Conservation (phyloP, 2,888 invertebrate genomes). For the Lottia scabra region DNA sequence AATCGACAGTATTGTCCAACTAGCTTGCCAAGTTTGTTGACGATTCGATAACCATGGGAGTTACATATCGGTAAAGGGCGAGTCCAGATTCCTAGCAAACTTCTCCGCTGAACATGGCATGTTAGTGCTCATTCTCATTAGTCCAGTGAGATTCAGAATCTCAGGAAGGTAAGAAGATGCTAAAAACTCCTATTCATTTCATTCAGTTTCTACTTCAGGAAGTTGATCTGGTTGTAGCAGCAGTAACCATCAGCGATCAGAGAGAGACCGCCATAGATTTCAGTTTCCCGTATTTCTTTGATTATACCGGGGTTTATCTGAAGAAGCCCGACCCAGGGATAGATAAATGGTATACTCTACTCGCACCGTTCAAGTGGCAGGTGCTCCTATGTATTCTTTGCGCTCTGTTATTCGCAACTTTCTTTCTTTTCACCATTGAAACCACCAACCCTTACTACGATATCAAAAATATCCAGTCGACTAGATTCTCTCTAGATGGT, state of each 20-base stretch:
- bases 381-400: constrained; percentile 6
- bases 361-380: constrained; percentile 5
- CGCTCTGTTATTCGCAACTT: constrained; percentile 5
- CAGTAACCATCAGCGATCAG: not conserved
- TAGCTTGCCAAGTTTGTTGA: no score
- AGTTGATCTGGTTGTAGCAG: not conserved
- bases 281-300: not conserved
- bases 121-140: no score
- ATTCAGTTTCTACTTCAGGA: not conserved
- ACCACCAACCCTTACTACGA: not conserved
- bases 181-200: no score
- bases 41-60: no score
- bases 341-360: constrained; percentile 5
- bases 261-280: not conserved
- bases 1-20: no score
- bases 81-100: no score
- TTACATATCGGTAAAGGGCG: no score
- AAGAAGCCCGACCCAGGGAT: not conserved
- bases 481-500: not conserved
- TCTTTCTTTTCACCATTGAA: constrained; percentile 1
- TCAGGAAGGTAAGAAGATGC: no score
- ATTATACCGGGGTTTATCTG: not conserved
- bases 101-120: no score
- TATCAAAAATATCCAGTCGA: not conserved
- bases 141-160: no score